Base-by-base conservation (phyloP, 2,888 invertebrate genomes). In the Acleris emargana region DNA sequence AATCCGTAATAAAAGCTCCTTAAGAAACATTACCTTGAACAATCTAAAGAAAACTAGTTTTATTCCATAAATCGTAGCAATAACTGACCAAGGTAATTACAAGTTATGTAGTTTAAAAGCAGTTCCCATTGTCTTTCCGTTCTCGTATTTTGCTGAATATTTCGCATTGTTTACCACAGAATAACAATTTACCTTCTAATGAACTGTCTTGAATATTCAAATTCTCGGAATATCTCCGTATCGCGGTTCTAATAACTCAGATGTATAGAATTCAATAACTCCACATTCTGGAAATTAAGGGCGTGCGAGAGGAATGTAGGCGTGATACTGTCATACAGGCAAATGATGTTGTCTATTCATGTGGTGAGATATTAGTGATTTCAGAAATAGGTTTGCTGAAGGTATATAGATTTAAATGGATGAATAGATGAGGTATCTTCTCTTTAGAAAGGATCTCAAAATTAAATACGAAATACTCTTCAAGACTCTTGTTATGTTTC, bases 31-130 rank as follows among this genome's bases (percentile, higher is more conserved):
- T 45, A 17, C 16, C 16, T 7, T 45, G 45, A 17, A 45, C 45
- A 45, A 17, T 49, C 59, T 49, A 54, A 42, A 52, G 58, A 63
- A 53, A 32, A 38, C 38, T 32, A 20, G 38, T 28, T 38, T 20
- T 61, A 45, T 58, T 58, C 47, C 28, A 28, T 38, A 45, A 64
- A 54, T 58, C 53, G 53, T 42, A 28, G 47, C 64, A 47, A 64
- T 60, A 64, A 64, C 64, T 60, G 59, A 50, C 50, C 50, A 50
- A 64, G 64, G 59, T 64, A 64, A 64, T 64, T 64, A 60, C 64
- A 54, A 60, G 59, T 64, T 64, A 60, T 64, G 64, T 60, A 64
- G 59, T 64, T 64, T 60, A 55, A 59, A 64, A 54, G 53, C 59
- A 32, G 64, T 64, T 64, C 43, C 64, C 59, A 59, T 64, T 60